These are phyloP conservation scores for Albula goreensis DNA, from an alignment of 2,113 vertebrate species.

Conservation along the genomic window DNA sequence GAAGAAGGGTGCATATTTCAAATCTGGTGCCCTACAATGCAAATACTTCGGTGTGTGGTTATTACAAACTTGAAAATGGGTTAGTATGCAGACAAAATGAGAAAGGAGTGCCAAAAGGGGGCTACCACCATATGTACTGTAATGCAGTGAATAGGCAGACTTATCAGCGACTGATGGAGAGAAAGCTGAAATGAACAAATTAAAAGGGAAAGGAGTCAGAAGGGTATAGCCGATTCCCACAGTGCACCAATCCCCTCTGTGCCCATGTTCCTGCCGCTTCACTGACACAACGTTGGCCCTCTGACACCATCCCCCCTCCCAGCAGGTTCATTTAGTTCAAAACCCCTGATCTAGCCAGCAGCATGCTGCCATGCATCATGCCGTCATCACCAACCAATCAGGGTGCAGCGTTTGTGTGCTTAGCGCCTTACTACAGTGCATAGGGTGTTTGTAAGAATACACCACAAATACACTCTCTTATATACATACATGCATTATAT, in stretches of 20 bases:
- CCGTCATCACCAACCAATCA: slow-evolving; percentile 71
- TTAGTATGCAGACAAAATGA: not conserved
- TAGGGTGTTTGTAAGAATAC: not conserved
- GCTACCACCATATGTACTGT: not conserved
- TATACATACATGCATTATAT: not conserved
- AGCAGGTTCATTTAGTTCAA: slow-evolving; percentile 60
- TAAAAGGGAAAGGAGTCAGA: not conserved
- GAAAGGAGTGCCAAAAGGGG: not conserved
- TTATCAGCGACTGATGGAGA: not conserved
- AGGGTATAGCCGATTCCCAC: not conserved
- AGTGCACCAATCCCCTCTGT: not conserved
- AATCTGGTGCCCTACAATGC: not conserved
- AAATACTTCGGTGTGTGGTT: not conserved
- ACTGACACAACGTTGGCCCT: not conserved
- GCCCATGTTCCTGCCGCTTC: not conserved
- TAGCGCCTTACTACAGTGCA: slow-evolving; percentile 44
- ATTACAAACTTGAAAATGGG: not conserved
- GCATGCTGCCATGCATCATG: slow-evolving; percentile 57
- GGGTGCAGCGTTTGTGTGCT: slow-evolving; percentile 48
- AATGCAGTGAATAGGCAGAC: not conserved
- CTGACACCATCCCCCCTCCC: slow-evolving; percentile 46
- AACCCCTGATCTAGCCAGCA: slow-evolving; percentile 57
- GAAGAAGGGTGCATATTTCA: not conserved
- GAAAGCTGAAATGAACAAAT: not conserved
- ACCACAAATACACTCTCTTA: not conserved